phyloP scores from a whole-genome alignment of 2,797 vertebrate species.

The Anguilla pacifica region DNA sequence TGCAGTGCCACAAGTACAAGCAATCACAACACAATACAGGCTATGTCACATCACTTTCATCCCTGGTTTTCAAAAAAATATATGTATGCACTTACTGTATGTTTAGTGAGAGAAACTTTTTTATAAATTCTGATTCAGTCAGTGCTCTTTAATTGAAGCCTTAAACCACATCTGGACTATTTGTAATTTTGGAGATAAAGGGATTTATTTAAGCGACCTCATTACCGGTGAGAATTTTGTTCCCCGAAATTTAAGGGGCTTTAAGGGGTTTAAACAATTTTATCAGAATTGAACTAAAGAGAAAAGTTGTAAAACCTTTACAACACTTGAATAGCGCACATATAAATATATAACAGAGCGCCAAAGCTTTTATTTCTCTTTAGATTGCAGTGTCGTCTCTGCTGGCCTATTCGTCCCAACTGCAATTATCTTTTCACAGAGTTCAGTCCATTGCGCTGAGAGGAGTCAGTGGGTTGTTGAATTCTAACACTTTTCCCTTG shows the following conservation, averaged over 20 bases:
- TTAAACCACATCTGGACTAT: background rate
- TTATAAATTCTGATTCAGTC: background rate
- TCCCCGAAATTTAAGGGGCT: conserved; percentile 7
- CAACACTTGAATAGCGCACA: no score
- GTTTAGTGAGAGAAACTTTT: background rate
- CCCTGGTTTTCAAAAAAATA: no score
- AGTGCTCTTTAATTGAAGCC: background rate
- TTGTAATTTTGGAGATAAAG: conserved; percentile 2
- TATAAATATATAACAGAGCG: background rate
- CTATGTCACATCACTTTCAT: background rate
- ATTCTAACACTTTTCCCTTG: conserved; percentile 47
- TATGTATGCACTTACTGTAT: background rate
- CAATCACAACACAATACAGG: background rate
- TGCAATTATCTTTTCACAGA: conserved; percentile 28
- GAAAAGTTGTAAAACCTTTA: background rate
- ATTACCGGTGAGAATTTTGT: background rate
- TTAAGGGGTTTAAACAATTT: background rate
- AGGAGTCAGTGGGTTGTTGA: conserved; percentile 42
- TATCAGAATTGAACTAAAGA: background rate
- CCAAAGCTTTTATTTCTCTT: conserved; percentile 7
- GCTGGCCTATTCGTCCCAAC: conserved; percentile 18
- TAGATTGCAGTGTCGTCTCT: conserved; percentile 2
- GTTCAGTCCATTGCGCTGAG: conserved; percentile 39
- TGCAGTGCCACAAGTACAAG: no score
- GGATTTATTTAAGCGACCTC: background rate